A percentile compares a stretch with the other conserved stretches of the same genome.
These are phyloP conservation scores for Cliona cf. orientalis DNA, from an alignment of 37 sponge, comb jelly and placozoan species.

Conservation along the genomic window DNA sequence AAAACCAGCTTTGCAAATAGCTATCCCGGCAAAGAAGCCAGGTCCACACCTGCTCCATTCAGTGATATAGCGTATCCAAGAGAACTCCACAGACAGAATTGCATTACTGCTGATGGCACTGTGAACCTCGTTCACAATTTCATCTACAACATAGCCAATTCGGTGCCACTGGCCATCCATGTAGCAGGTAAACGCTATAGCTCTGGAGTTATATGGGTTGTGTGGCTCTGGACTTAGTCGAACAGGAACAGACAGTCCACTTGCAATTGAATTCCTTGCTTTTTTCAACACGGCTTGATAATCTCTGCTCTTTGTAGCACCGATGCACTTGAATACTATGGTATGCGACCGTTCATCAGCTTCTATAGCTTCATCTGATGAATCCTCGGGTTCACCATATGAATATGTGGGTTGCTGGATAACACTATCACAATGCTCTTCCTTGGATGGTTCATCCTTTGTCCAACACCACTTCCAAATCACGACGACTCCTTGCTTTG, in stretches of 20 bases:
- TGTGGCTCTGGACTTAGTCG: neutral
- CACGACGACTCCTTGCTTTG: no score
- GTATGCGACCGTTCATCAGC: no score
- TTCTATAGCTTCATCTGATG: no score
- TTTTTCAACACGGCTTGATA: neutral
- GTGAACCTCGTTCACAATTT: neutral
- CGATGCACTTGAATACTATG: conserved; percentile 20
- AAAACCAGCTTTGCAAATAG: neutral
- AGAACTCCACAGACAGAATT: neutral
- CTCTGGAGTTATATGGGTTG: neutral
- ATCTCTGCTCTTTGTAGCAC: neutral
- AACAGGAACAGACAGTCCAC: neutral
- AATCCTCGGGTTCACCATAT: no score
- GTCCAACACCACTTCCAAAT: no score
- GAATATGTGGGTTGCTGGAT: no score
- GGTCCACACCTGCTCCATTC: neutral
- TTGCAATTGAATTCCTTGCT: neutral
- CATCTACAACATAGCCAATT: neutral
- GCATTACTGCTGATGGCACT: neutral
- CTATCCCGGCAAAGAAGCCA: neutral
- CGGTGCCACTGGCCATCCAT: neutral
- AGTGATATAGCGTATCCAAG: neutral
- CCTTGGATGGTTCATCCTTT: no score
- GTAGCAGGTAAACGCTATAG: neutral
- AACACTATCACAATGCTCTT: no score